Base-by-base conservation (phyloP, 2,797 vertebrate genomes). In the Aplochiton taeniatus region DNA sequence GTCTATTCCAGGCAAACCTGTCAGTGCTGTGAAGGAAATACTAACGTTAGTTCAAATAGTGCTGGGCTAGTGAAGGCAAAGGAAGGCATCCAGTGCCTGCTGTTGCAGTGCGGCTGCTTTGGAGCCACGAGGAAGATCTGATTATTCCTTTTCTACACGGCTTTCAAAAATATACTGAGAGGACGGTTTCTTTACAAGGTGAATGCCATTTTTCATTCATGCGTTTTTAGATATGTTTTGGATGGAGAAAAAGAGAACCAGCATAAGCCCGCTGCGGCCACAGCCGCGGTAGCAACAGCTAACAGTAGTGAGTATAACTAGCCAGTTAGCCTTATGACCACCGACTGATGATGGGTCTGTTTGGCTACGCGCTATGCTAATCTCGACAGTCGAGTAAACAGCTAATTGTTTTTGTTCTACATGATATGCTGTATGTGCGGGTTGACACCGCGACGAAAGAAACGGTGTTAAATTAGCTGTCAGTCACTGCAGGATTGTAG, bases 1-100 rank as follows among this genome's bases (percentile, higher is more conserved):
- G 93, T 89, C 86, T 87, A 63, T 90, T 90, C 93, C 92, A 81
- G 83, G 82, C 90, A 81, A 90, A 90, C 86, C 88, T 86, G 93
- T 90, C 91, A 80, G 84, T 88, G 89, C 83, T 74, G 90, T 83
- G 84, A 80, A 85, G 89, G 84, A 77, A 87, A 31, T 31, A 31
- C 31, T 31, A 31, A n/a, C n/a, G n/a, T n/a, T n/a, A n/a, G n/a
- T 31, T 31, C n/a, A n/a, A n/a, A 84, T 78, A 85, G 85, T 83
- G 87, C 79, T 78, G 86, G 72, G 79, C 74, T 84, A 76, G 79
- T 67, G 46, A 77, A 77, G 80, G 65, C 53, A 31, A 84, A 77
- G 82, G 76, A 52, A 83, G 83, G 86, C 84, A 89, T 87, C 85
- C 85, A 84, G 85, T 89, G 85, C 87, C 91, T 92, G 91, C 91